Conservation (phyloP, 2,888 invertebrate genomes). For the Agrochola lota region DNA sequence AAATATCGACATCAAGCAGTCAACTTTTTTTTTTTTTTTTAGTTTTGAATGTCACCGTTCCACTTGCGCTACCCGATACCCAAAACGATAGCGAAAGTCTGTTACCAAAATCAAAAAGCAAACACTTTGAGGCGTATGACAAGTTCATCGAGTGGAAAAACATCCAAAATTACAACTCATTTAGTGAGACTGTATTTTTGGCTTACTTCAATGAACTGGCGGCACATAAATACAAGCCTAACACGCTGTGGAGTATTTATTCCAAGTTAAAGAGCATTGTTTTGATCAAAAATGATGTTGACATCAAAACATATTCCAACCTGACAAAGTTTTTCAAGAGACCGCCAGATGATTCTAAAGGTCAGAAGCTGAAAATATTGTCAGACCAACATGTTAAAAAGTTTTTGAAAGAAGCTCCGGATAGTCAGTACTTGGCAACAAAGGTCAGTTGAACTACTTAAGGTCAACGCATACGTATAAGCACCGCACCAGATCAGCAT, state of each 20-base stretch:
- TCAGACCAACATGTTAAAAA: constrained; percentile 22
- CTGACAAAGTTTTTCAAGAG: constrained; percentile 7
- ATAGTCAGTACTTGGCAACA: constrained; percentile 22
- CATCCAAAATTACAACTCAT: constrained; percentile 9
- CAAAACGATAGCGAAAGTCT: background rate
- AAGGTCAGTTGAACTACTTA: constrained; percentile 21
- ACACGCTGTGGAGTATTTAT: background rate
- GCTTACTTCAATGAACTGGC: constrained; percentile 32
- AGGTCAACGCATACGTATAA: background rate
- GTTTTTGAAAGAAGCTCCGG: constrained; percentile 32
- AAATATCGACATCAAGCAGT: background rate
- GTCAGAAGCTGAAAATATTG: constrained; percentile 9
- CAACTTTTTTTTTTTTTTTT: background rate
- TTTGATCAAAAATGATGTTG: constrained; percentile 21
- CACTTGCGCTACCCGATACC: background rate
- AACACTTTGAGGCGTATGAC: constrained; percentile 9
- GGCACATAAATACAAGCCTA: constrained; percentile 22
- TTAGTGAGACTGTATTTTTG: constrained; percentile 28
- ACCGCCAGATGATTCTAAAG: background rate
- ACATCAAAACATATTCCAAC: constrained; percentile 12
- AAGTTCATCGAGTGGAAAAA: constrained; percentile 29
- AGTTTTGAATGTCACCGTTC: background rate
- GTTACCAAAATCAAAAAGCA: background rate
- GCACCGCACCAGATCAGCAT: background rate
- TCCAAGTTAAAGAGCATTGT: constrained; percentile 9